Percentiles rank a stretch among this genome's conserved stretches.
Conservation (phyloP, 2,113 vertebrate genomes). For the Tympanuchus pallidicinctus region DNA sequence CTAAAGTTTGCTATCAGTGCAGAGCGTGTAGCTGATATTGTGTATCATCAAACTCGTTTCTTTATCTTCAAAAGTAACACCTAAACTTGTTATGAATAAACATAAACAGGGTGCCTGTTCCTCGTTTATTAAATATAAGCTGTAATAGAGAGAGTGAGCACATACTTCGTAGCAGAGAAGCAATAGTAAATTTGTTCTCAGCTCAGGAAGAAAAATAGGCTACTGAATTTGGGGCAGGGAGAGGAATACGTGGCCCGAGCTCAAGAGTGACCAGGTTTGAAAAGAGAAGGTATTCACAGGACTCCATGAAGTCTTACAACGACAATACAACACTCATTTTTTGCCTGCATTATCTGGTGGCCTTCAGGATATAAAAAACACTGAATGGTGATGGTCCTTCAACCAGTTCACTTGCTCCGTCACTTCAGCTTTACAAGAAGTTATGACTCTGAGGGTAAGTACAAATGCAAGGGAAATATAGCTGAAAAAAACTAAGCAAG, state of each 20-base stretch:
- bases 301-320: background rate
- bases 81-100: constrained; percentile 77
- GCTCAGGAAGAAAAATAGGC: background rate
- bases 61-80: constrained; percentile 76
- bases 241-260: background rate
- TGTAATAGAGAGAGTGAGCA: background rate
- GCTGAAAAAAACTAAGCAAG: background rate
- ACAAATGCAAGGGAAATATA: background rate
- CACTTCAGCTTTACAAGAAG: background rate
- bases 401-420: background rate
- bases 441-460: background rate
- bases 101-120: constrained; percentile 73
- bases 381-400: background rate
- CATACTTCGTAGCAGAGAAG: background rate
- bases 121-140: constrained; percentile 75
- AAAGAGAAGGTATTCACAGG: background rate
- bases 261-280: background rate
- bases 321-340: background rate
- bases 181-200: background rate
- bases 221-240: background rate
- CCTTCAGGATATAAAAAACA: background rate
- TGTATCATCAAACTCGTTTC: constrained; percentile 74
- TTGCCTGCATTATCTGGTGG: background rate
- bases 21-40: constrained; percentile 69
- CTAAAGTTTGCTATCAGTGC: constrained; percentile 75